Conservation (phyloP, 2,113 vertebrate genomes). For the Halcyon malimbica region DNA sequence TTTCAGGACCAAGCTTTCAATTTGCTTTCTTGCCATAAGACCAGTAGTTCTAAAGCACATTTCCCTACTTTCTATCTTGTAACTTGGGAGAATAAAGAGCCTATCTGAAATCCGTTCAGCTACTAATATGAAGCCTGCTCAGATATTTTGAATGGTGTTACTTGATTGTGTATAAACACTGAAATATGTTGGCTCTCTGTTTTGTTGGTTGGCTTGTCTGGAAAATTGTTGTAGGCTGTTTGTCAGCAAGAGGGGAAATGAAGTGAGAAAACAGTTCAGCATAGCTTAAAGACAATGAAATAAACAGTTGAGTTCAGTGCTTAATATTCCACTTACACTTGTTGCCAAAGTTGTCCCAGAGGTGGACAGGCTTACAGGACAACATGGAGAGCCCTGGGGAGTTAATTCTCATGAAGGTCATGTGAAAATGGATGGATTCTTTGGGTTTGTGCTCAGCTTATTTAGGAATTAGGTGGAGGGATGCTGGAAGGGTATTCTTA, state of each 20-base stretch:
- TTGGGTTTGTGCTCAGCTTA: background rate
- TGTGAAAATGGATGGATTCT: background rate
- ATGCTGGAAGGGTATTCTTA: background rate
- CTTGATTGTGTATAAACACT: background rate
- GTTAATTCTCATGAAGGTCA: background rate
- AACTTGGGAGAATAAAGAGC: background rate
- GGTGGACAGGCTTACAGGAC: background rate
- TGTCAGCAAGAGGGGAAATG: background rate
- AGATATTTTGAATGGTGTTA: background rate
- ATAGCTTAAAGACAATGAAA: background rate
- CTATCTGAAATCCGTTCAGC: background rate
- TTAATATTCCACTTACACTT: background rate
- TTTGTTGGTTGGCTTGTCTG: background rate
- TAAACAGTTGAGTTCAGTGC: background rate
- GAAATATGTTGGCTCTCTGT: background rate
- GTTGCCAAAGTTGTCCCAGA: background rate
- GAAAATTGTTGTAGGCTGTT: background rate
- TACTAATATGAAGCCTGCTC: background rate
- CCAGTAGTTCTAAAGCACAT: fast-evolving
- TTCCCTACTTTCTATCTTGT: background rate
- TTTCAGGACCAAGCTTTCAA: background rate
- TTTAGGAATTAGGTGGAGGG: background rate
- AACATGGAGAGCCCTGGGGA: background rate
- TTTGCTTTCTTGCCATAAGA: background rate
- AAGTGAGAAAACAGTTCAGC: background rate